These are phyloP conservation scores for Anhinga rufa DNA, from an alignment of 2,113 vertebrate genomes.

Conservation along the genomic window DNA sequence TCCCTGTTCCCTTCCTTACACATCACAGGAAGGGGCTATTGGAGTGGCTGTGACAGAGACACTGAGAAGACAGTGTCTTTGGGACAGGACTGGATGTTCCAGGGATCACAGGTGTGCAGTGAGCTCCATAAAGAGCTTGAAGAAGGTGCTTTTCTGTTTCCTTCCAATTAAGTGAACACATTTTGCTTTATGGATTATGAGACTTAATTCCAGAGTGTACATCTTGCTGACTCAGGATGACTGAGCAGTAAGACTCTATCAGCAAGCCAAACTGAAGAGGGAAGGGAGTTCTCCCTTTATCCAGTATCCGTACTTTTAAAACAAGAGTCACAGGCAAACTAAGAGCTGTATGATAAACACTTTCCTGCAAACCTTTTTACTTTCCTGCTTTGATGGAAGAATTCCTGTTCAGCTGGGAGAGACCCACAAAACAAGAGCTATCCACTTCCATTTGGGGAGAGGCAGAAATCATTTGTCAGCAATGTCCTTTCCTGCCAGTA, in stretches of 20 bases:
- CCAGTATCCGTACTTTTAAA: not conserved
- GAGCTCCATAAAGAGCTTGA: not conserved
- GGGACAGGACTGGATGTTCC: not conserved
- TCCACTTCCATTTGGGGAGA: not conserved
- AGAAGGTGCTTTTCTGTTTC: not conserved
- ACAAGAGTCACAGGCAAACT: not conserved
- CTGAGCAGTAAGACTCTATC: not conserved
- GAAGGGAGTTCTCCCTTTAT: not conserved
- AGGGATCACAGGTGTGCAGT: not conserved
- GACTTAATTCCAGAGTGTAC: not conserved
- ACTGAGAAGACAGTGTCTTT: not conserved
- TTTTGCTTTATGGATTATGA: not conserved
- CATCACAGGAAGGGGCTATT: not conserved
- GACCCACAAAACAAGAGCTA: conserved; percentile 18
- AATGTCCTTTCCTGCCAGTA: not conserved
- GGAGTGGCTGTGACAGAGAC: not conserved
- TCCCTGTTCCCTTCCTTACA: not conserved
- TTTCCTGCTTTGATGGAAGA: conserved; percentile 6
- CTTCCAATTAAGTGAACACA: not conserved
- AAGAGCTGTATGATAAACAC: not conserved
- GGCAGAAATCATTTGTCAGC: not conserved
- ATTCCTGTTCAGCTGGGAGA: not conserved
- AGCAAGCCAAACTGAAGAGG: not conserved
- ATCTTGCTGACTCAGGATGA: not conserved
- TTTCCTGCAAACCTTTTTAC: conserved; percentile 11